These are phyloP conservation scores for Grantiella picta DNA, from an alignment of 2,113 vertebrate species.

Conservation along the genomic window DNA sequence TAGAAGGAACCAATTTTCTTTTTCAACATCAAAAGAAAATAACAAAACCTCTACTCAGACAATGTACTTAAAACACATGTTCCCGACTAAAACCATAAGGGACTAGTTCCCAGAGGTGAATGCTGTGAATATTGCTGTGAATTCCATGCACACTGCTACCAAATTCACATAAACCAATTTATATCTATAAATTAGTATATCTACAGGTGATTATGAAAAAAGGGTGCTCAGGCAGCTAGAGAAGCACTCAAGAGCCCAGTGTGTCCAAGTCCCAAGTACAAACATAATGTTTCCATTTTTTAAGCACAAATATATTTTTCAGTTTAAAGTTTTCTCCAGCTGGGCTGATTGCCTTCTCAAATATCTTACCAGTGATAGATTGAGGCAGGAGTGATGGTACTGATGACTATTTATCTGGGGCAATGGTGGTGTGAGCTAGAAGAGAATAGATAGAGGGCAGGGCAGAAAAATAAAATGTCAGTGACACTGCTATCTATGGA, in stretches of 20 bases:
- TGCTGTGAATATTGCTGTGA: not conserved
- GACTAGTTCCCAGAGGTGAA: not conserved
- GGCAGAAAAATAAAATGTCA: not conserved
- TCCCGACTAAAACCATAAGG: not conserved
- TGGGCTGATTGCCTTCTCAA: not conserved
- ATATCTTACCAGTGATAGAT: not conserved
- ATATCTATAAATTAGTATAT: not conserved
- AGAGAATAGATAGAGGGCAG: not conserved
- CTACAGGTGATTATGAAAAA: not conserved
- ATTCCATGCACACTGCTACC: not conserved
- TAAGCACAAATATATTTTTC: not conserved
- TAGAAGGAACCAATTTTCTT: not conserved
- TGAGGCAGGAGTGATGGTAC: not conserved
- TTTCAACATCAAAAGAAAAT: not conserved
- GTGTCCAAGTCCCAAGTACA: not conserved
- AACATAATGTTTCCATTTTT: accelerated
- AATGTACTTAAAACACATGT: not conserved
- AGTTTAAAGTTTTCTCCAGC: not conserved
- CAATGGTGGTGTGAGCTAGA: not conserved
- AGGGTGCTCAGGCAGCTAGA: not conserved
- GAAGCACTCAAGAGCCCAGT: not conserved
- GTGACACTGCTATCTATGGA: not conserved
- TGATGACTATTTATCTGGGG: not conserved
- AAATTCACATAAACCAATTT: not conserved
- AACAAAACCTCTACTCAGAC: not conserved